Percentiles rank a stretch among this genome's conserved stretches.
phyloP scores from a whole-genome alignment of 2,113 vertebrate species.

The Lontra canadensis region DNA sequence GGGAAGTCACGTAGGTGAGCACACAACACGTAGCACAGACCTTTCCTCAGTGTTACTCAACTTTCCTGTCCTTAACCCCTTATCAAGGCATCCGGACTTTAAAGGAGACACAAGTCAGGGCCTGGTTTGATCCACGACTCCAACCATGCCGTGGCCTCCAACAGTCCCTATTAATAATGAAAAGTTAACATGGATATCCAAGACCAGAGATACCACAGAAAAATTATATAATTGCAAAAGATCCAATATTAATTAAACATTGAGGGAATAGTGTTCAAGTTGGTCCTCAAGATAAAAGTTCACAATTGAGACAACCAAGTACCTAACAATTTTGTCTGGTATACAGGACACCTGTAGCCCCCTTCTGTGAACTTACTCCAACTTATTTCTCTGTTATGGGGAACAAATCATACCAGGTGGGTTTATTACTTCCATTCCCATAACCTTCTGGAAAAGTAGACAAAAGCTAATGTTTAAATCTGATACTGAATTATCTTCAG shows the following conservation, averaged over 20 bases:
- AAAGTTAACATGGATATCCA: neutral
- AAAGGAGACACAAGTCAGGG: too few relatives aligned
- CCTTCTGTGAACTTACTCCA: neutral
- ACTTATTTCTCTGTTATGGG: neutral
- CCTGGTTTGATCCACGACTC: too few relatives aligned
- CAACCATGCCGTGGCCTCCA: too few relatives aligned
- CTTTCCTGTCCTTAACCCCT: too few relatives aligned
- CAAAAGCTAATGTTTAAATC: neutral
- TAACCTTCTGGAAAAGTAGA: constrained; percentile 12
- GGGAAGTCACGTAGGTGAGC: too few relatives aligned
- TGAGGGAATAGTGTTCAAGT: neutral
- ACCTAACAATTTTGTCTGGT: neutral
- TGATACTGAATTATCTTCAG: neutral
- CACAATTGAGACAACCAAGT: neutral
- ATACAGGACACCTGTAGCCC: neutral
- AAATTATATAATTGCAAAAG: neutral
- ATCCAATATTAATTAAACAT: neutral
- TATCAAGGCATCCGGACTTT: too few relatives aligned
- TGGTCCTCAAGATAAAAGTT: neutral
- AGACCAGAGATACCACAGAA: neutral
- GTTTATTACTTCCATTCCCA: constrained; percentile 26
- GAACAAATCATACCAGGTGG: neutral
- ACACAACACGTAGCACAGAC: too few relatives aligned
- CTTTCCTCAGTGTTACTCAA: too few relatives aligned
- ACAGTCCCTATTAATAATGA: neutral